Base-by-base conservation (phyloP, 2,113 vertebrate species). In the Crocuta crocuta region DNA sequence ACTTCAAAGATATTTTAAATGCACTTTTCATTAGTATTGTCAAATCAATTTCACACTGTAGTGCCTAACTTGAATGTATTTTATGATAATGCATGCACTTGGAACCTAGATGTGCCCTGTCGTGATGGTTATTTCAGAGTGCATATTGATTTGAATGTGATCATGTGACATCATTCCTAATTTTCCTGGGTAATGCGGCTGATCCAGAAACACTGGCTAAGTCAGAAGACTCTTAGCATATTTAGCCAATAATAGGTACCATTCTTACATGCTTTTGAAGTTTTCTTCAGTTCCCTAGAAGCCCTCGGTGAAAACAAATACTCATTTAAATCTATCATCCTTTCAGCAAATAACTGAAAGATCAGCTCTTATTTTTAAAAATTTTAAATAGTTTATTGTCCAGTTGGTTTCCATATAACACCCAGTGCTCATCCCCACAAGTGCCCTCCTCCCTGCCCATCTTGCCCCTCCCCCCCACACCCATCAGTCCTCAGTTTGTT, bases 261-360 rank as follows among this genome's bases (percentile, higher is more conserved):
- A 70, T 81, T 79, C 39, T n/a, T 81, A 76, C 3, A 48, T 78
- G 58, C 23, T 93, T 95, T 35, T 13, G 10, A 93, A 80, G 39
- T 93, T 65, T 96, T 31, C 91, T 94, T 94, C 23, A 31, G 31
- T 23, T 90, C 58, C 65, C 88, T 92, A 73, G 82, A 89, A 76
- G 43, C 33, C 8, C 48, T 84, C 24, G 3, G 39, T 79, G 24
- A 90, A 95, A 89, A 79, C 63, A 61, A 73, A 21, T 33, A 39
- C 21, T 85, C 26, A 92, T 85, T 85, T 88, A 84, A 76, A 43
- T 55, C 61, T 81, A 23, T 68, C 4, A 33, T 82, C 53, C 45
- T 95, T 96, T 92, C 17, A 73, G 50, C 53, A 97, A 81, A 79
- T 39, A 92, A 81, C 16, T 71, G 12, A 11, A 95, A 95, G 39